phyloP scores from a whole-genome alignment of 2,797 vertebrate genomes.

The Pseudochirops cupreus region DNA sequence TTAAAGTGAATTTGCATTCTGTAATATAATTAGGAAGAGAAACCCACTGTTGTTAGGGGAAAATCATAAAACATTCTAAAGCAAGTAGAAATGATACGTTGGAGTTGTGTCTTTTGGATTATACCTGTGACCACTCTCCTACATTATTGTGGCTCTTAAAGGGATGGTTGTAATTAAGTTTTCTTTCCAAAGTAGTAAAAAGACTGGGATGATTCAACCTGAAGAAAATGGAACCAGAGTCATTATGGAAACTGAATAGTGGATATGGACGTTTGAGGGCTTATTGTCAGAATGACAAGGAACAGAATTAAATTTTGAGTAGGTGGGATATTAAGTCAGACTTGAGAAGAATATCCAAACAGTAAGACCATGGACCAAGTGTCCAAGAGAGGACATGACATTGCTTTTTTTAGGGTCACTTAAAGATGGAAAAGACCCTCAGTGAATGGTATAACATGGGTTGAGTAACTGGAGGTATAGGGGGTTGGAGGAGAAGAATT shows the following conservation, averaged over 20 bases:
- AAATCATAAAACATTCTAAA: background rate
- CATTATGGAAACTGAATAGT: constrained; percentile 18
- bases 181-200: constrained; percentile 67
- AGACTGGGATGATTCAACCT: constrained; percentile 40
- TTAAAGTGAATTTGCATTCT: background rate
- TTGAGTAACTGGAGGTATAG: background rate
- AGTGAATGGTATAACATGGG: background rate
- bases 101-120: background rate
- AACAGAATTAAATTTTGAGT: background rate
- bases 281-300: constrained; percentile 26
- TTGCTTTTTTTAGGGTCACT: constrained; percentile 27
- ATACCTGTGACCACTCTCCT: background rate
- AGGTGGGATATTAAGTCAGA: constrained; percentile 32
- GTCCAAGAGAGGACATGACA: background rate
- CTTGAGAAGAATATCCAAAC: constrained; percentile 29
- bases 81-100: background rate
- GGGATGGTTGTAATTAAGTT: background rate
- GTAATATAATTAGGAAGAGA: background rate
- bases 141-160: background rate
- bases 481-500: constrained; percentile 8
- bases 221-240: constrained; percentile 45
- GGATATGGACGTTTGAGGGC: background rate
- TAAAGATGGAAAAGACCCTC: background rate
- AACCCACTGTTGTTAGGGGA: background rate
- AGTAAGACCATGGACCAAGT: constrained; percentile 27